phyloP scores from a whole-genome alignment of 2,113 vertebrate genomes.

The Tachycineta bicolor region DNA sequence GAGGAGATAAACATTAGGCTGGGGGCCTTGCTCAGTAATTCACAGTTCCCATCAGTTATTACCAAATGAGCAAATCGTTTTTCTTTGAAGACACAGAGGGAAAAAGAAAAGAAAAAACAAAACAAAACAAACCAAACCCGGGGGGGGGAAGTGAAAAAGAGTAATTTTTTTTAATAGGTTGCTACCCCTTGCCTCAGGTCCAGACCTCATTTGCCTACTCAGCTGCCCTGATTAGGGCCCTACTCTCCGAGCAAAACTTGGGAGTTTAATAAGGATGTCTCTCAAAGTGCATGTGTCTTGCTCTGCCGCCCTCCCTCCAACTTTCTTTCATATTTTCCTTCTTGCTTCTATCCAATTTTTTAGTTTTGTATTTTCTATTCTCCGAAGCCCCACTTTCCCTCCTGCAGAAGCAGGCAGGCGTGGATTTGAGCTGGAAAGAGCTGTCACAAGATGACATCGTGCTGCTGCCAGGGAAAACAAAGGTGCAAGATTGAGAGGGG shows the following conservation, averaged over 20 bases:
- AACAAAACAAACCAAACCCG: no score
- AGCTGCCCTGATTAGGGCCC: not conserved
- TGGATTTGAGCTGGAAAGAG: not conserved
- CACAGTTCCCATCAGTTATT: conserved; percentile 38
- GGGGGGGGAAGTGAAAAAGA: not conserved
- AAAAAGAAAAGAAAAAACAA: not conserved
- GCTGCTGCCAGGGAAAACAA: not conserved
- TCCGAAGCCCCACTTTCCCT: not conserved
- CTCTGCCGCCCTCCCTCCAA: not conserved
- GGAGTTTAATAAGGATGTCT: not conserved
- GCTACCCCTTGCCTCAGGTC: not conserved
- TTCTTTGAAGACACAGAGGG: conserved; percentile 4
- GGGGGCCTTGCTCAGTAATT: conserved; percentile 41
- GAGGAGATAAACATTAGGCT: conserved; percentile 60
- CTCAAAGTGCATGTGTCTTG: not conserved
- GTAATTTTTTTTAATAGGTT: not conserved
- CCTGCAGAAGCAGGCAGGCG: not conserved
- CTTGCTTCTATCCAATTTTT: not conserved
- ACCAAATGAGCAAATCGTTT: conserved; percentile 64
- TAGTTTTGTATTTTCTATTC: not conserved
- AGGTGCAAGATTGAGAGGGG: not conserved
- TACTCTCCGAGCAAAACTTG: not conserved
- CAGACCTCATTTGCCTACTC: not conserved
- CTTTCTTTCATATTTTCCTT: not conserved
- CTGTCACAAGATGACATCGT: not conserved